Conservation (phyloP, 1,140 invertebrate genomes). For the Melanaphis sacchari region DNA sequence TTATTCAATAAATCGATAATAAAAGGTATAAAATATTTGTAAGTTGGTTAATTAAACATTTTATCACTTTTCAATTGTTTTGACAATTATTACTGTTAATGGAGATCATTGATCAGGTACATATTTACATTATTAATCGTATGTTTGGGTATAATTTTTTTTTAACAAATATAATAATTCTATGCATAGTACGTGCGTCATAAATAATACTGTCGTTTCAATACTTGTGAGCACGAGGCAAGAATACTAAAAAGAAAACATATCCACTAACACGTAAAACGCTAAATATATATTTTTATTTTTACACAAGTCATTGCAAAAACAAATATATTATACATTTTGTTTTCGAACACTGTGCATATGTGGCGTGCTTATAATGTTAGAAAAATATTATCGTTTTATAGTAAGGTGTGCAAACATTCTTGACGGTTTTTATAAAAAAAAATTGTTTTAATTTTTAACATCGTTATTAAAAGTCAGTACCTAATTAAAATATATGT, state of each 20-base stretch:
- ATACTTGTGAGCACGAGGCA: not conserved
- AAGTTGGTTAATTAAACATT: not conserved
- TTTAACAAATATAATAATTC: not conserved
- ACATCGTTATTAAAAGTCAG: not conserved
- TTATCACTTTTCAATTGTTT: not conserved
- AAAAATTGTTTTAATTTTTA: not conserved
- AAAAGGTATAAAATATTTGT: not conserved
- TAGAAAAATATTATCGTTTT: not conserved
- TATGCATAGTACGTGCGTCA: not conserved
- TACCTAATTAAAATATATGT: not conserved
- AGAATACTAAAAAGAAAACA: not conserved
- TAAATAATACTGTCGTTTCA: not conserved
- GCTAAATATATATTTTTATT: slow-evolving; percentile 17
- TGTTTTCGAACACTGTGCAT: not conserved
- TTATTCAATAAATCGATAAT: not conserved
- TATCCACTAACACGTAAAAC: not conserved
- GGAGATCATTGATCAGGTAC: not conserved
- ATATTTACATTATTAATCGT: not conserved
- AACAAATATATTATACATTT: not conserved
- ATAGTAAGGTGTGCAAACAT: not conserved
- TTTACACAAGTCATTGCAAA: not conserved
- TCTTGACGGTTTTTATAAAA: not conserved
- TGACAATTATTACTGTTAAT: not conserved
- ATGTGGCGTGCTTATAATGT: not conserved
- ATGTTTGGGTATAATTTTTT: not conserved